phyloP scores from a whole-genome alignment of 2,888 invertebrate genomes.

The Zhengitettix transpicula region DNA sequence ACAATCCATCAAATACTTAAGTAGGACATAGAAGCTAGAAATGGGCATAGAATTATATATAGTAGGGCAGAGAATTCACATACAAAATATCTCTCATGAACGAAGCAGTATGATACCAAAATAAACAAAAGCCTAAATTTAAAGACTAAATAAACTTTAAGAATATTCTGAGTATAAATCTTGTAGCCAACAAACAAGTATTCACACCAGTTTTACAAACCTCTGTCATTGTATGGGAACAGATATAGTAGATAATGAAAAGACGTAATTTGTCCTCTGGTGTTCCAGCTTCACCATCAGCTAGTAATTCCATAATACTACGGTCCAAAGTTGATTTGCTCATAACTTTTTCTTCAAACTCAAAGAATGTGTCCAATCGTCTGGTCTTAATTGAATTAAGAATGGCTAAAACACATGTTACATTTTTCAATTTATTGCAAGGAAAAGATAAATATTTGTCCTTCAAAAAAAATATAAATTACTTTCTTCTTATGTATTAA shows the following conservation, averaged over 20 bases:
- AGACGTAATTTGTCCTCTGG: conserved; percentile 85
- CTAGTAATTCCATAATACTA: conserved; percentile 70
- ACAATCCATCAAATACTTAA: neutral
- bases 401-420: conserved; percentile 35
- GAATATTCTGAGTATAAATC: no score
- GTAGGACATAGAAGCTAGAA: neutral
- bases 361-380: conserved; percentile 89
- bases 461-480: no score
- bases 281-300: conserved; percentile 72
- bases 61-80: no score
- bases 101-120: no score
- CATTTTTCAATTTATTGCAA: no score
- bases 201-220: conserved; percentile 16
- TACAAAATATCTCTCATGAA: no score
- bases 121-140: no score
- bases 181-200: no score
- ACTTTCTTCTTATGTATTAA: no score
- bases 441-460: no score
- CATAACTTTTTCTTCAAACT: conserved; percentile 96
- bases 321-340: conserved; percentile 68
- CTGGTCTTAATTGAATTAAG: conserved; percentile 72
- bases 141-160: no score
- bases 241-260: conserved; percentile 84
- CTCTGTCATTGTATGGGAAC: conserved; percentile 61
- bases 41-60: neutral